phyloP scores from a whole-genome alignment of 2,797 vertebrate genomes.

The Vireo griseus region DNA sequence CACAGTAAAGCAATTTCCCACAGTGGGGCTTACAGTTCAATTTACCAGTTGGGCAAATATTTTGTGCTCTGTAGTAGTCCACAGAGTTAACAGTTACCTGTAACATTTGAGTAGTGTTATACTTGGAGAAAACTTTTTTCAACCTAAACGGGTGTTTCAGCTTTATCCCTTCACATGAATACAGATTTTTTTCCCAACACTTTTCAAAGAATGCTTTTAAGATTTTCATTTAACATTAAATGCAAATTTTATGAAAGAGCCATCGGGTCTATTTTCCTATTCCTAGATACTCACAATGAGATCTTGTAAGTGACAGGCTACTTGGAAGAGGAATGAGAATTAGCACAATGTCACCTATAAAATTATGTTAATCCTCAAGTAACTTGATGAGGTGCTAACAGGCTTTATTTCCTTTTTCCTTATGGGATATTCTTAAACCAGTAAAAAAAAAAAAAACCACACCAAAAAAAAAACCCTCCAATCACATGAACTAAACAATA shows the following conservation, averaged over 20 bases:
- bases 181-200: neutral
- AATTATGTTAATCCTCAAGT: conserved; percentile 26
- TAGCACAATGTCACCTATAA: conserved; percentile 21
- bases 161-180: conserved; percentile 11
- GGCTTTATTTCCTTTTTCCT: conserved; percentile 10
- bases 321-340: neutral
- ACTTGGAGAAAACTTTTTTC: conserved; percentile 75
- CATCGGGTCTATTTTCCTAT: neutral
- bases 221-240: conserved; percentile 5
- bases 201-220: conserved; percentile 2
- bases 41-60: conserved; percentile 85
- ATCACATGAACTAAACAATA: neutral
- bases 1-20: conserved; percentile 84
- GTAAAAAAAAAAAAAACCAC: neutral
- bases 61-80: conserved; percentile 77
- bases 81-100: conserved; percentile 80
- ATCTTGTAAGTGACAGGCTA: neutral
- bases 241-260: conserved; percentile 1
- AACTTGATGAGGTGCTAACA: conserved; percentile 19
- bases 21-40: conserved; percentile 83
- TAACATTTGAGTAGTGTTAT: conserved; percentile 70
- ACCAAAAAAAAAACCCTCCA: neutral
- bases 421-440: neutral
- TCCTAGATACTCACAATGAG: neutral
- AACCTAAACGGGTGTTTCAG: conserved; percentile 63